Evolutionary conservation across 1,140 invertebrate species (phyloP), one percentile per base, ranked within the genome.

Genomic region (Goniozus legneri): DNA sequence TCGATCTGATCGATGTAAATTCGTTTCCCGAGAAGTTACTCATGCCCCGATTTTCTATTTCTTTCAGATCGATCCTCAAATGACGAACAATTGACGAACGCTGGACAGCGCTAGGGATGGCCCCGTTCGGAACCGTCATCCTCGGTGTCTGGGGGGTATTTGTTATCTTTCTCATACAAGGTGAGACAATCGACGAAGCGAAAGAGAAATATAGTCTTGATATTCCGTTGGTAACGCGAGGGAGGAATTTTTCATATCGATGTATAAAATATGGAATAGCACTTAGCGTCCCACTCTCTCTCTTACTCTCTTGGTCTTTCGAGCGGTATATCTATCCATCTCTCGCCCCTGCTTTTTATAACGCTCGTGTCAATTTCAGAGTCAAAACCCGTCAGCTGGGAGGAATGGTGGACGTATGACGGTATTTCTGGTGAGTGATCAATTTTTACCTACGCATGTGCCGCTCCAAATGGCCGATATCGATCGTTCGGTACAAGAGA

Each of bases 391-490:
- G 87, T 91, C 54, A 91, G 87, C 70, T 94, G 91, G 91, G 91
- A 94, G 69, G 88, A 91, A 80, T 94, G 91, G 91, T 93, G 90
- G 89, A 92, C 89, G 46, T 92, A 93, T 76, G 89, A 92, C 75
- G 90, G 90, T 35, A 92, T 93, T 71, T 93, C 91, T 76, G 90
- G 90, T 92, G 79, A 87, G 81, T 53, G 6, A 31, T 39, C 27
- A 44, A 14, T 38, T 38, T 38, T 44, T 27, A n/a, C n/a, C n/a
- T n/a, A n/a, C n/a, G n/a, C n/a, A n/a, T n/a, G n/a, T n/a, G n/a
- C n/a, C n/a, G n/a, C n/a, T n/a, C n/a, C n/a, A n/a, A n/a, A n/a
- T n/a, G n/a, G n/a, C n/a, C n/a, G n/a, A n/a, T n/a, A n/a, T n/a
- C n/a, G n/a, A n/a, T n/a, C n/a, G n/a, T n/a, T n/a, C n/a, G n/a